Base-by-base conservation (phyloP, 2,888 invertebrate genomes). In the Philaethria dido region DNA sequence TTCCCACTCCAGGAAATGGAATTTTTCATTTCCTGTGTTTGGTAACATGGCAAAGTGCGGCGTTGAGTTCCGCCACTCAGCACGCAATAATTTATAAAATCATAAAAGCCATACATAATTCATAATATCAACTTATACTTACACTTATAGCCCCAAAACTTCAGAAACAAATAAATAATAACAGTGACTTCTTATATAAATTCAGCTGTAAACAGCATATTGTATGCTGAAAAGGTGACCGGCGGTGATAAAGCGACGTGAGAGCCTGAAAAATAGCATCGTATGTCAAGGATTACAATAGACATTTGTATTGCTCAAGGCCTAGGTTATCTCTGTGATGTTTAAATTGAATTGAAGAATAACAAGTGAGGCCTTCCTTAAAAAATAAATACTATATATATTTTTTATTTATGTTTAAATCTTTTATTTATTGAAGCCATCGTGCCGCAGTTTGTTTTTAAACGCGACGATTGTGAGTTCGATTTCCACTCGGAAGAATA, bases 241-340 rank as follows among this genome's bases (percentile, higher is more conserved):
- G 52, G 68, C 39, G 54, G 52, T 64, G 64, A 68, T 64, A 64
- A 68, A 64, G 47, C 48, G 64, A 47, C 33, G 54, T 22, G 45
- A 54, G 52, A 64, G 64, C 48, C 54, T 64, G 68, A 68, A 68
- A 68, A 64, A 68, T 68, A 48, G 18, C 64, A 52, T 60, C 64
- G 39, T 50, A 64, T 42, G 59, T 64, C 59, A 29, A 52, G 64
- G 50, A 65, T 65, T 60, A 50, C 64, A 59, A 50, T 65, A 50
- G 57, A 64, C 64, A 59, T 59, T 64, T 64, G 44, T 63, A 63
- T 59, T 50, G 55, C 61, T 57, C 42, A 47, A 44, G 62, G 50
- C 50, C 59, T 39, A 48, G 47, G 48, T 18, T 44, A 33, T 44
- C 18, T 45, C 3, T 18, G 29, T 18, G 29, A 45, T 60, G 18